Evolutionary conservation across 2,888 invertebrate species (phyloP), one percentile per base, ranked within the genome.

Genomic region (Deilephila porcellus): DNA sequence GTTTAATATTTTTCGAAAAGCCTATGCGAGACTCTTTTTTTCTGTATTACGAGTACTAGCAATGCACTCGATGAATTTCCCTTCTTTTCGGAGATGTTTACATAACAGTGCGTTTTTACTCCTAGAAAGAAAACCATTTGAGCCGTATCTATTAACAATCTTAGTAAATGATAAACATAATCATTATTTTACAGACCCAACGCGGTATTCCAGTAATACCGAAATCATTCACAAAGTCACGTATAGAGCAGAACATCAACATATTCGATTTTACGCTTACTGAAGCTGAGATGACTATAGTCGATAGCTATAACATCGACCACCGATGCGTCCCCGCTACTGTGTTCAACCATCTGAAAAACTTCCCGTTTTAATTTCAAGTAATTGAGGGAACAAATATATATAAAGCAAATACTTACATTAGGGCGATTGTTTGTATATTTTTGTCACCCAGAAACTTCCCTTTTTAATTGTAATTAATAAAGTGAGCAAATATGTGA

Each of bases 171-270:
- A 20, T 4, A 60, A 60, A 20, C 8, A 62, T 5, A 32, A 1
- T 19, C 8, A 34, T 25, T 34, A 71, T 14, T 71, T 85, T 85
- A 29, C 84, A 94, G 83, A 83, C 96, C 0, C 97, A 97, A 87
- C 95, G 96, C 73, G 96, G 95, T 8, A 95, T 97, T 8, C 92
- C 95, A 14, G 97, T 97, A 0, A 95, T 98, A 78, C 97, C 97
- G 8, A 98, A 98, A 88, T 97, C 97, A 76, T 95, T 96, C 32
- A 97, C 96, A 71, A 95, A 96, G 0, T 93, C 96, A 0, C 95
- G 97, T 74, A 96, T 98, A 4, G 95, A 94, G 77, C 95, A 96
- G 73, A 98, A 98, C 83, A 91, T 97, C 4, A 90, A 96, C 74
- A 87, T 97, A 45, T 96, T 96, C 77, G 95, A 96, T 81, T 97